Evolutionary conservation across 1,140 invertebrate genomes (phyloP), one percentile per base, ranked within the genome.

Genomic region (Pseudomyrmex gracilis): DNA sequence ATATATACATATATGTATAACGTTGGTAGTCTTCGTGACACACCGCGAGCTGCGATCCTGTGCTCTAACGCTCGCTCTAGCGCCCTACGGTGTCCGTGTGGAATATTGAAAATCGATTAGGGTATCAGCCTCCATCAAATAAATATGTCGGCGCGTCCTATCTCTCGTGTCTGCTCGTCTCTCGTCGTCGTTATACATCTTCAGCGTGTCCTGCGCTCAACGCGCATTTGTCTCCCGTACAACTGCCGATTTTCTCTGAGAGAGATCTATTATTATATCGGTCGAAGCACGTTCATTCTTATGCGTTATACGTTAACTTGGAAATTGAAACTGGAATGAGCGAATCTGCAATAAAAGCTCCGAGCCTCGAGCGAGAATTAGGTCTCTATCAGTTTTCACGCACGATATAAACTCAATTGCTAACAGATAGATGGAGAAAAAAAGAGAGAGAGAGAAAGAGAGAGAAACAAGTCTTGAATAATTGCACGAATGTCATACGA

Each of bases 71-170:
- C 34, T 78, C 15, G 53, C 76, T 34, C 34, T 45, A 20, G 12
- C 68, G 66, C 43, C 66, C 76, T 47, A 58, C 53, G 53, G 43
- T 20, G 45, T 51, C 76, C 67, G 55, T 80, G 49, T 71, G 64
- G 85, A 83, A 78, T 87, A 87, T 87, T 84, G 86, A 87, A 87
- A 87, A 87, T 87, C 86, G 86, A 87, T 87, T 87, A 87, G 85
- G 85, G 77, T 87, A 87, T 87, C 86, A 84, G 71, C 68, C 67
- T 20, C 61, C 71, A 66, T 64, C 80, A 66, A 87, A 87, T 87
- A 87, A 87, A 87, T 87, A 84, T 87, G 86, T 87, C 74, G 66
- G 70, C 68, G 66, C 71, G 61, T 53, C 70, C 82, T 73, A 70
- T 84, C 82, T 84, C 51, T 53, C 70, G 24, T 73, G 58, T 57